These are phyloP conservation scores for Nothoprocta pentlandii DNA, from an alignment of 2,113 vertebrate species.

Conservation along the genomic window DNA sequence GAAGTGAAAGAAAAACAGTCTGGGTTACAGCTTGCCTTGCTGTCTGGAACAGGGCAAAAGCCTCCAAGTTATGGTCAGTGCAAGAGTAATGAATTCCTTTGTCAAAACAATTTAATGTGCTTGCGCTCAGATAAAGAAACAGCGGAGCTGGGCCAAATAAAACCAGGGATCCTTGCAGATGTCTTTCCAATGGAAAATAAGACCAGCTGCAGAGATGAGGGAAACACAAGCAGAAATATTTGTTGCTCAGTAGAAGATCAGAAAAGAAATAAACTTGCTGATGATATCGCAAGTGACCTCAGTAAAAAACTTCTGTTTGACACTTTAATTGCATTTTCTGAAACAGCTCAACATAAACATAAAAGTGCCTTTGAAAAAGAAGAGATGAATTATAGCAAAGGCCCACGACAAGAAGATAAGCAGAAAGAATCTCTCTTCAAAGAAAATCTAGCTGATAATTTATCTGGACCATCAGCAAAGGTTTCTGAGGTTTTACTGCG, in stretches of 20 bases:
- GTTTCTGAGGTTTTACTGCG: neutral
- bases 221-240: neutral
- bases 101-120: neutral
- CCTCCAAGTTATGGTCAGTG: neutral
- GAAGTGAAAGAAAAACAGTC: neutral
- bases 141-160: neutral
- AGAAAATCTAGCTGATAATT: neutral
- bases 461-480: neutral
- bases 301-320: slow-evolving; percentile 55
- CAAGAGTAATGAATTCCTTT: neutral
- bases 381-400: neutral
- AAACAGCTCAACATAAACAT: slow-evolving; percentile 25
- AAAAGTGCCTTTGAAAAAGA: slow-evolving; percentile 37
- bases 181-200: neutral
- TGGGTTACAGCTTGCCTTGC: neutral
- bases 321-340: slow-evolving; percentile 26
- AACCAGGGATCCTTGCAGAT: neutral
- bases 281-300: slow-evolving; percentile 42
- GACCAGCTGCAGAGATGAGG: neutral
- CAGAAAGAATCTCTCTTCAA: neutral
- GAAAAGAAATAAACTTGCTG: slow-evolving; percentile 2
- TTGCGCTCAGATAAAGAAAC: neutral
- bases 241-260: neutral
- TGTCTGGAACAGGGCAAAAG: neutral
- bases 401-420: neutral